Base-by-base conservation (phyloP, 2,113 vertebrate species). In the Muntiacus muntjak region DNA sequence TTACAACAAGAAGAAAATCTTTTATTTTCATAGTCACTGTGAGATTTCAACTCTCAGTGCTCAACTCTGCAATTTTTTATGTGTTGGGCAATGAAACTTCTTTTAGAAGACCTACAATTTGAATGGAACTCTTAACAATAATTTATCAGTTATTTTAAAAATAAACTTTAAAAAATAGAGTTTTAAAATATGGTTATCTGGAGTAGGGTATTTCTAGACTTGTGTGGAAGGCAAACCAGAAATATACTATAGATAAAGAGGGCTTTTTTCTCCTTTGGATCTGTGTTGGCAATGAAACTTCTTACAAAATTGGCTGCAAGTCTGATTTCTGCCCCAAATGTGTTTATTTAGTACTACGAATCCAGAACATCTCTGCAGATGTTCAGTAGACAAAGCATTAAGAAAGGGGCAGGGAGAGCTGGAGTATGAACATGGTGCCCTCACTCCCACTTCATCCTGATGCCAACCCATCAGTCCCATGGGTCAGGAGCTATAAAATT, bases 21-120 rank as follows among this genome's bases (percentile, higher is more conserved):
- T 95, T 89, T 86, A 60, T 81, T 88, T 96, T 57, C 93, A 47
- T 96, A 92, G 84, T 91, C 55, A 81, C 4, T 28, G 54, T 91
- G 92, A 87, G 52, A 96, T 93, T 94, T n/a, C 16, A 78, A 55
- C 50, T 95, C 64, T 91, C 47, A 43, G 76, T 2, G 33, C 57
- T 97, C 89, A 90, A 16, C 40, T 74, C 71, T 78, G 40, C 64
- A 62, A 71, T 83, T 85, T 33, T 89, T 92, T 87, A 76, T 26
- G 23, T 76, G 71, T 43, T 76, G 40, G 40, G 40, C 71, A 76
- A 76, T 76, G 23, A 43, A 76, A 76, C 40, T 43, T 76, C 36
- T 43, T 76, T 76, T 76, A 43, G 40, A 43, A 76, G 71, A 43
- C 23, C 40, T 43, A 43, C 40, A 76, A 7, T 76, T 62, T 76